Evolutionary conservation across 1,140 invertebrate species (phyloP), one percentile per base, ranked within the genome.

Genomic region (Zaprionus ornatus): DNA sequence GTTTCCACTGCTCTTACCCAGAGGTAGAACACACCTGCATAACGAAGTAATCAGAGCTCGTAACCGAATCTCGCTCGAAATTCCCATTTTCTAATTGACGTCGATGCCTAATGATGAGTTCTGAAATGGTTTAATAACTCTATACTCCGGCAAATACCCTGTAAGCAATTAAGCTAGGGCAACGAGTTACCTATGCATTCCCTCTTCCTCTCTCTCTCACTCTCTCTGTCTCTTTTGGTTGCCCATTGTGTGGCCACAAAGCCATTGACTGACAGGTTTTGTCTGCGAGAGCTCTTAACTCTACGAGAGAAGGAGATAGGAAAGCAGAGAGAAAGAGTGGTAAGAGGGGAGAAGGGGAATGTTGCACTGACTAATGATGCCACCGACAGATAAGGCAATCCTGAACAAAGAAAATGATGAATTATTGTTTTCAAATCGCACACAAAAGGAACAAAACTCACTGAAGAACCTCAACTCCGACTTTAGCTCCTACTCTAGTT

Each of bases 311-410:
- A 54, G 15, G 4, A 40, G 7, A 40, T 65, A 27, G 12, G 2
- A 21, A 23, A 4, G 9, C 7, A 27, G 54, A 19, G 12, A 21
- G 45, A 12, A 10, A 23, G 19, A 21, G 17, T 1, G 7, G 3
- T 1, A 7, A 2, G 7, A 54, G 13, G 12, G 19, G 45, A 23
- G 19, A 23, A 10, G 17, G 17, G 9, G 13, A 10, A 12, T 19
- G 17, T 45, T 67, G 63, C 67, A 63, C 77, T 77, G 81, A 83
- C 80, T 84, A 87, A 87, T 87, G 83, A 86, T 86, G 76, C 68
- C 50, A 32, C 50, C 77, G 72, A 55, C 72, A 62, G 63, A 64
- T 57, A 66, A 62, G 54, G 57, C 25, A 50, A 40, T 60, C 35
- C 52, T 25, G 55, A 65, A 77, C 37, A 77, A 65, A 48, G 48